Evolutionary conservation across 2,797 vertebrate species (phyloP), one percentile per base, ranked within the genome.

Genomic region (Malurus leucopterus): DNA sequence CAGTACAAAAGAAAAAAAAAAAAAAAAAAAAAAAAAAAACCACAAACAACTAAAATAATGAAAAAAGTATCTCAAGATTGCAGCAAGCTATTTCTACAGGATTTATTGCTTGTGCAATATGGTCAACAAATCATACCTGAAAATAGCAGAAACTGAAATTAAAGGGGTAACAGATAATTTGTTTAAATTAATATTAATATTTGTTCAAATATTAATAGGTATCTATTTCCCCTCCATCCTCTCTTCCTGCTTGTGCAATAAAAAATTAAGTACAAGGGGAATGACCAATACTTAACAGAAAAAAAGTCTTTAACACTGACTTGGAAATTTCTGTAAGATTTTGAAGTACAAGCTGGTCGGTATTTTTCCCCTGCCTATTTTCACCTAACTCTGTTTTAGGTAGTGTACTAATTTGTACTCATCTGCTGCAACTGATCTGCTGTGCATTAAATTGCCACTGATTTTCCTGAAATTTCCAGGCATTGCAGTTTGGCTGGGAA

Each of bases 361-460:
- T 1, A 32, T 58, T 24, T 23, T 0, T 19, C 10, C 10, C 12
- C 23, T 69, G 8, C 5, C 3, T 62, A 38, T 63, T 14, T 19
- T 6, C 2, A 4, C 6, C 13, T 2, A n/a, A n/a, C 7, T 5
- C 8, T 18, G 2, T 19, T 53, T 79, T 34, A 34, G 3, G 0
- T 26, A 17, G 1, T 24, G 8, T 46, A n/a, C 13, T 61, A 30
- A 72, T 62, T 78, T 86, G 13, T n/a, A 43, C 3, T 57, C 46
- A 13, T 50, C 8, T 29, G 73, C 53, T 50, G 4, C 38, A 23
- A 40, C 22, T 49, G 41, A 43, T 47, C 49, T 77, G 29, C 30
- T 61, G 7, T 2, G 6, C 18, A 65, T 54, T 65, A 74, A 75
- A 75, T 51, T 80, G 22, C 22, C n/a, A 23, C 44, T 53, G 9